A percentile compares a stretch with the other conserved stretches of the same genome.
Conservation (phyloP, 2,797 vertebrate genomes). For the Bovichtus diacanthus region DNA sequence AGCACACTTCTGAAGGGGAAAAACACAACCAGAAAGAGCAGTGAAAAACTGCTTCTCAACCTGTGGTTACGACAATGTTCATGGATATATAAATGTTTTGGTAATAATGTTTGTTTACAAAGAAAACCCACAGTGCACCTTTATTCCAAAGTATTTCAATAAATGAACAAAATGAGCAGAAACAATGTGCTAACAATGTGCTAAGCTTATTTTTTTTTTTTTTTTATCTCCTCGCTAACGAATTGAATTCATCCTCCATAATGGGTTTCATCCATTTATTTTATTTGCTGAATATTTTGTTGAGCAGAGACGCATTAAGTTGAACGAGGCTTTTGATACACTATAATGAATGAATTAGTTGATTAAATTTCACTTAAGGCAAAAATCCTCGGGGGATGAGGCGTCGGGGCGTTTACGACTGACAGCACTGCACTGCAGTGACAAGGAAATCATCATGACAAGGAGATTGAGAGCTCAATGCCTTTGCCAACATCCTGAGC, state of each 20-base stretch:
- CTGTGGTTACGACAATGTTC: background rate
- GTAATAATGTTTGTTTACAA: background rate
- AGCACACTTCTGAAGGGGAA: background rate
- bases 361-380: constrained; percentile 32
- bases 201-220: too few relatives aligned
- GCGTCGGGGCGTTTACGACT: background rate
- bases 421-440: background rate
- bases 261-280: constrained; percentile 20
- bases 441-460: too few relatives aligned
- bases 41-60: too few relatives aligned
- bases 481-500: background rate
- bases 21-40: background rate
- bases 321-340: constrained; percentile 20
- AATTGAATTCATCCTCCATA: background rate
- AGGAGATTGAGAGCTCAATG: constrained; percentile 7
- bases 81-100: background rate
- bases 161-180: background rate
- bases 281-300: constrained; percentile 24
- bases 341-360: constrained; percentile 11
- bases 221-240: background rate
- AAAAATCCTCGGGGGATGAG: constrained; percentile 13
- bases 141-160: background rate
- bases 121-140: background rate
- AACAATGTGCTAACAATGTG: too few relatives aligned
- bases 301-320: constrained; percentile 16